Evolutionary conservation across 2,888 invertebrate genomes (phyloP), one percentile per base, ranked within the genome.

Genomic region (Spisula subtruncata): DNA sequence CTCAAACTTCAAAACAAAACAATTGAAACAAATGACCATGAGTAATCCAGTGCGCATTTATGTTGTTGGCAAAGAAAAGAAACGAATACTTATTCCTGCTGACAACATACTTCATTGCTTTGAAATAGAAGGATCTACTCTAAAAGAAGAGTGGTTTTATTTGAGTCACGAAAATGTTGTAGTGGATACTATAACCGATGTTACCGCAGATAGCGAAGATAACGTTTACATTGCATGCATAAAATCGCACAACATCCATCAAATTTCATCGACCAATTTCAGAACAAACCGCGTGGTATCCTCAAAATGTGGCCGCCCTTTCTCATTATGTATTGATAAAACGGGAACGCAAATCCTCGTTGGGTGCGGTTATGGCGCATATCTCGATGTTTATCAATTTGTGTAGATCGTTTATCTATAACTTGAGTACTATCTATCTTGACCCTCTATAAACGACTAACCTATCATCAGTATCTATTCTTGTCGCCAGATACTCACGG

Each of bases 171-270:
- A 41, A 56, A 35, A 35, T 20, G 56, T 25, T 25, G n/a, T 41
- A 1, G 4, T 86, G 12, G 29, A 60, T 46, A 46, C 60, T 60
- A 75, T 75, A 6, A 35, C 60, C 18, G 86, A 86, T n/a, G 56
- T 86, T 16, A 46, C 86, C 16, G 25, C 35, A n/a, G 86, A 86
- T 56, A 35, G 35, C 10, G 81, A 86, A 41, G 86, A 81, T n/a
- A 86, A 86, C 25, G 35, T 86, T 10, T 86, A 86, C 35, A 60
- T 86, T 29, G 80, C 60, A 25, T 81, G 80, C 29, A 60, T 56
- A 25, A 25, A 20, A n/a, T 86, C 86, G 25, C 56, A 81, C 41
- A 86, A 86, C 75, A 60, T 86, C 56, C 86, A 86, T 41, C 86
- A 86, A 20, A 75, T 86, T 60, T 80, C 86, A 81, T 25, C 66